Evolutionary conservation across 2,797 vertebrate species (phyloP).

Genomic region (Triplophysa yarkandensis): DNA sequence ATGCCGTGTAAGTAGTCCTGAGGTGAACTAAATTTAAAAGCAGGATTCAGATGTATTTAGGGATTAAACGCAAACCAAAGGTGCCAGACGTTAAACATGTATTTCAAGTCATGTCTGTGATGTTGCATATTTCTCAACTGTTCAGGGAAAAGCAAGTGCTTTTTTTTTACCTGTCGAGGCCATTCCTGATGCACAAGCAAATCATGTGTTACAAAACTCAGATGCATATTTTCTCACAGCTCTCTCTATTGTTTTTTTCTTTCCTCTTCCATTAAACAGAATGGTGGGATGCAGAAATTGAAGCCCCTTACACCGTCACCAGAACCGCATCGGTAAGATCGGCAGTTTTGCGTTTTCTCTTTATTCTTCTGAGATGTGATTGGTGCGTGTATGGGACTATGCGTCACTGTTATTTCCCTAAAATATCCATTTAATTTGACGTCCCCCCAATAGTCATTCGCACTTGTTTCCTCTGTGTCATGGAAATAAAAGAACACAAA

Average conservation of each 20-base stretch:
- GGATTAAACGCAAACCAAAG: background rate
- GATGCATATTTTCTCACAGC: background rate
- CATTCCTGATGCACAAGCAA: no score
- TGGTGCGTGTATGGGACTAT: slow-evolving; percentile 7
- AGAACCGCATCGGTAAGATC: slow-evolving; percentile 87
- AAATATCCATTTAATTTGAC: slow-evolving; percentile 4
- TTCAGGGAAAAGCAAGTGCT: background rate
- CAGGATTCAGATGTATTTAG: background rate
- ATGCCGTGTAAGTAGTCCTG: background rate
- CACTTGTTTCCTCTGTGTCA: background rate
- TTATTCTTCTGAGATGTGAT: slow-evolving; percentile 4
- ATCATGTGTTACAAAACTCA: background rate
- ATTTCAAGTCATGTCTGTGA: slow-evolving; percentile 62
- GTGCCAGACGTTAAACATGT: slow-evolving; percentile 43
- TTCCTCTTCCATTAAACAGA: slow-evolving; percentile 28
- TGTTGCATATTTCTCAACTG: slow-evolving; percentile 1
- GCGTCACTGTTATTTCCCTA: slow-evolving; percentile 37
- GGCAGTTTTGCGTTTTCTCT: background rate
- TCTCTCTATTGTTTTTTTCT: background rate
- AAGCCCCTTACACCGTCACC: slow-evolving; percentile 79
- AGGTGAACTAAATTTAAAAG: slow-evolving; percentile 52
- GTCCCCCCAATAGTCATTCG: slow-evolving; percentile 15
- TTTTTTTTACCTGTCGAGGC: background rate
- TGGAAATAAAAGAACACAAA: slow-evolving; percentile 1
- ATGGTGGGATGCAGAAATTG: slow-evolving; percentile 83